Percentiles rank a stretch among this genome's conserved stretches.
These are phyloP conservation scores for Panurus biarmicus DNA, from an alignment of 2,113 vertebrate genomes.

Conservation along the genomic window DNA sequence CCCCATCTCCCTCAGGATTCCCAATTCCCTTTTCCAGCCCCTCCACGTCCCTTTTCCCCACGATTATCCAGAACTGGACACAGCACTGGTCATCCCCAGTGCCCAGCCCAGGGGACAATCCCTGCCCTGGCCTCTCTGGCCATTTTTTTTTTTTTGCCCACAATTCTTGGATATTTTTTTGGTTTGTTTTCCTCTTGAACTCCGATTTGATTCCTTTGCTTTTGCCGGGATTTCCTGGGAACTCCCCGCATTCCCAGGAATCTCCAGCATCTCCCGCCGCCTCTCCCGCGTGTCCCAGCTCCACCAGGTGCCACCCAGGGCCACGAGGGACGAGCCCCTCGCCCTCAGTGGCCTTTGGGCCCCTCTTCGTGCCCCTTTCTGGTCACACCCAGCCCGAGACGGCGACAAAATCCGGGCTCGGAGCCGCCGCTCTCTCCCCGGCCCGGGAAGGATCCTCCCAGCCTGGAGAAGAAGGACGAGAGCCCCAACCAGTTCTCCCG, in stretches of 20 bases:
- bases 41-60: neutral
- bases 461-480: neutral
- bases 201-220: rapidly evolving
- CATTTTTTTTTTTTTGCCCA: neutral
- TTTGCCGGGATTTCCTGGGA: neutral
- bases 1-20: neutral
- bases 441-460: too few relatives aligned
- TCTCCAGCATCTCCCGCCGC: neutral
- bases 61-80: neutral
- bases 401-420: neutral
- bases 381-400: neutral
- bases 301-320: neutral
- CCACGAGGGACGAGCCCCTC: rapidly evolving
- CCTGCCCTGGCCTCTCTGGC: neutral
- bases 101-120: neutral
- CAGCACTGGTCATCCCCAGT: too few relatives aligned
- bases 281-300: rapidly evolving
- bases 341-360: rapidly evolving
- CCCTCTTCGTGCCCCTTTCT: too few relatives aligned
- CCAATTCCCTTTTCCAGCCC: neutral
- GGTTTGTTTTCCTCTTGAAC: too few relatives aligned
- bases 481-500: neutral
- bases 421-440: too few relatives aligned
- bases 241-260: too few relatives aligned
- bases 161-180: too few relatives aligned